These are phyloP conservation scores for Cercocebus atys DNA, from an alignment of 2,113 vertebrate species.

Conservation along the genomic window DNA sequence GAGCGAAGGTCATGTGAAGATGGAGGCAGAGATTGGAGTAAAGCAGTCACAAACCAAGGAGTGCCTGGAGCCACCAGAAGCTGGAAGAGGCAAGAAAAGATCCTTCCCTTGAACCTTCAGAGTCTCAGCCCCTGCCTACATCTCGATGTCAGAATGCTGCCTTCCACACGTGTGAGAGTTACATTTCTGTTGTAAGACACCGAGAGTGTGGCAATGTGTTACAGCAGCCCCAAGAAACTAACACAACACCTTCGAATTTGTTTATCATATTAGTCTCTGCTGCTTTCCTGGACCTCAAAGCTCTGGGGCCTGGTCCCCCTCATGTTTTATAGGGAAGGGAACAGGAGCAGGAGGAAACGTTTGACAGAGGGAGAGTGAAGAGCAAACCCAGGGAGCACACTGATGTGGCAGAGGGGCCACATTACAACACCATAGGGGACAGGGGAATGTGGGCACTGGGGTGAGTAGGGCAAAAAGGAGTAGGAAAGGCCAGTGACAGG, in stretches of 20 bases:
- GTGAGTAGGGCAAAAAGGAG: background rate
- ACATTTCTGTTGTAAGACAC: background rate
- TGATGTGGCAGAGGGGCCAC: background rate
- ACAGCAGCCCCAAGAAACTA: background rate
- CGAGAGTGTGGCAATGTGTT: background rate
- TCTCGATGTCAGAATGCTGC: too few species aligned
- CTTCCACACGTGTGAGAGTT: accelerated
- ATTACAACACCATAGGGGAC: background rate
- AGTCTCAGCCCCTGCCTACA: background rate
- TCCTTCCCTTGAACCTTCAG: background rate
- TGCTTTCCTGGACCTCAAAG: background rate
- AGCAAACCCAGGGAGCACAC: background rate
- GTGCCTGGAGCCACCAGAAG: background rate
- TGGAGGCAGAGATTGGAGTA: accelerated
- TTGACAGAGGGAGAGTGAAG: accelerated
- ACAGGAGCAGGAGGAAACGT: background rate
- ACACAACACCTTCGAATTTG: too few species aligned
- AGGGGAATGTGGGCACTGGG: accelerated
- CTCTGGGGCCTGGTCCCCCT: background rate
- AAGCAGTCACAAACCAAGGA: accelerated
- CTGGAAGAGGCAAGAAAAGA: background rate
- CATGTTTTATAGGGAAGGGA: background rate
- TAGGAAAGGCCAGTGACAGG: background rate
- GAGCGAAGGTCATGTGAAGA: accelerated
- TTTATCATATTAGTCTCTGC: background rate